phyloP scores from a whole-genome alignment of 2,113 vertebrate genomes.

The Mesoclemmys tuberculata region DNA sequence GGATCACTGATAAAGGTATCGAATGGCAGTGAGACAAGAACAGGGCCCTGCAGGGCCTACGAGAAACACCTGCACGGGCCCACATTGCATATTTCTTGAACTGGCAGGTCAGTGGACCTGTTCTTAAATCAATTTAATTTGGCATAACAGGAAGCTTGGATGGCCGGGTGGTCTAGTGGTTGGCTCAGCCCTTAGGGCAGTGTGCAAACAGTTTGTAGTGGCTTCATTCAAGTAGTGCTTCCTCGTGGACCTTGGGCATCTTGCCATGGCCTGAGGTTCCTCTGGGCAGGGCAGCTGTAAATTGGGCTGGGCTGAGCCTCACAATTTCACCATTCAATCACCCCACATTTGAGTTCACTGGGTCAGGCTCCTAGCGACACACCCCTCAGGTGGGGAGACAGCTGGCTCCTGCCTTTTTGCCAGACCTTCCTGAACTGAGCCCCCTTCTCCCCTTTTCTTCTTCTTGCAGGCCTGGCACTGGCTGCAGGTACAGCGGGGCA shows the following conservation, averaged over 20 bases:
- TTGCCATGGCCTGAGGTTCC: neutral
- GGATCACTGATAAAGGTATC: neutral
- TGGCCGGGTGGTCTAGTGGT: too few species aligned
- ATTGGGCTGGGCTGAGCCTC: neutral
- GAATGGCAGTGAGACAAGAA: neutral
- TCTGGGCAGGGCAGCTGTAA: neutral
- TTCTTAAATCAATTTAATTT: neutral
- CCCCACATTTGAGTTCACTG: too few species aligned
- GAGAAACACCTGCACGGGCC: too few species aligned
- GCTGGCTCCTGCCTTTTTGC: too few species aligned
- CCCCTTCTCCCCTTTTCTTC: neutral
- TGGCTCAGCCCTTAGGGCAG: neutral
- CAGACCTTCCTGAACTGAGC: too few species aligned
- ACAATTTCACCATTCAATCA: too few species aligned
- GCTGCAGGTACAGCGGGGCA: neutral
- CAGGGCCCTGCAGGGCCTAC: neutral
- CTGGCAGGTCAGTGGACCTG: neutral
- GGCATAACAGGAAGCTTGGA: neutral
- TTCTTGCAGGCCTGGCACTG: neutral
- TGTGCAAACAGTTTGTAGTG: neutral
- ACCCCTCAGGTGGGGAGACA: too few species aligned
- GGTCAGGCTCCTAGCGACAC: too few species aligned
- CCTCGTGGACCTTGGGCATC: neutral
- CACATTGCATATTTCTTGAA: too few species aligned
- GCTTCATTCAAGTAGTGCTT: neutral